Base-by-base conservation (phyloP, 2,888 invertebrate genomes). In the Plusia festucae region DNA sequence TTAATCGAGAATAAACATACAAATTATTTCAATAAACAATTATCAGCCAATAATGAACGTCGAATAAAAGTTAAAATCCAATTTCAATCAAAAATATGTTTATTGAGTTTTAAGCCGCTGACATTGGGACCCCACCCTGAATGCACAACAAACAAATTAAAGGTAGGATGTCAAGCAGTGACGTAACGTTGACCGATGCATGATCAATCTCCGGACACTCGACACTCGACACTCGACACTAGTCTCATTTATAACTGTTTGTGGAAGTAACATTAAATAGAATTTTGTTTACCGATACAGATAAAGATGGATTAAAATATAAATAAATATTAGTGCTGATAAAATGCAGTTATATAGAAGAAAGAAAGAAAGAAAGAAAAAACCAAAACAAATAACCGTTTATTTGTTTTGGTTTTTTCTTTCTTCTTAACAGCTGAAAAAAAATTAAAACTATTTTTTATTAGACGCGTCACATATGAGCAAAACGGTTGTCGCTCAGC, bases 211-310 rank as follows among this genome's bases (percentile, higher is more conserved):
- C 46, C 9, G 3, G 46, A 49, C 46, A 16, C 34, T 22, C 11
- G 58, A 54, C 56, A 71, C 67, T 70, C 63, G 53, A 53, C 64
- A 68, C n/a, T 55, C 22, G 49, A 71, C 61, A 65, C 49, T 66
- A 63, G 32, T 34, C n/a, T 7, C 18, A 16, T 18, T 13, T 27
- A 16, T 44, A 16, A 18, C 20, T 4, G 2, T 46, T n/a, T 40
- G 18, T 16, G 11, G 46, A 49, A 11, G 18, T 20, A 20, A 18
- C 16, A 18, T 49, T 8, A 20, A 49, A 49, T 49, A 49, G 4
- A 40, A 40, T 4, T n/a, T n/a, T 40, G 40, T 49, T 49, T 49
- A 18, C 20, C 20, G 18, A 18, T 16, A n/a, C n/a, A 40, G 40
- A 9, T 20, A n/a, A n/a, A n/a, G n/a, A n/a, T n/a, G n/a, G n/a